Conservation (phyloP, 2,113 vertebrate genomes). For the Cheirogaleus medius region DNA sequence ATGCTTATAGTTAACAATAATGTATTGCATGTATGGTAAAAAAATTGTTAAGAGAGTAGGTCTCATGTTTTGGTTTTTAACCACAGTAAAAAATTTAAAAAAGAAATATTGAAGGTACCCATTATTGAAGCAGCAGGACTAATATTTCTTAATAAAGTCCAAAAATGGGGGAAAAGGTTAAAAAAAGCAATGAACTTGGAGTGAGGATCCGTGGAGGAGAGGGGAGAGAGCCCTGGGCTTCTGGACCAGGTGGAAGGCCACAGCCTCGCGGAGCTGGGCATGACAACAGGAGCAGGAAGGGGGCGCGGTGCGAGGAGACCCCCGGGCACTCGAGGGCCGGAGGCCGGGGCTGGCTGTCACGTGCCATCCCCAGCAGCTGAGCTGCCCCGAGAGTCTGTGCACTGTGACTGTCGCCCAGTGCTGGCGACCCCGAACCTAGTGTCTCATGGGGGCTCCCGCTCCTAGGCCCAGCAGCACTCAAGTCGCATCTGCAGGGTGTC, state of each 20-base stretch:
- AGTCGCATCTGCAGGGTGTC: neutral
- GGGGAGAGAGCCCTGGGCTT: neutral
- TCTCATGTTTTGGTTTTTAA: neutral
- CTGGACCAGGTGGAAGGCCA: neutral
- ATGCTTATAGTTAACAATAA: neutral
- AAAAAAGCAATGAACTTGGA: neutral
- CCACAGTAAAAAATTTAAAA: neutral
- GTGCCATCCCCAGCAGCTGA: rapidly evolving
- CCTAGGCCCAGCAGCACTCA: neutral
- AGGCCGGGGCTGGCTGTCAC: neutral
- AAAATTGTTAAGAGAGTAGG: neutral
- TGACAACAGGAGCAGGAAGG: neutral
- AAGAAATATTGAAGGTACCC: neutral
- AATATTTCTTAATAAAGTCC: neutral
- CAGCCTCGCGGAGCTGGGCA: neutral
- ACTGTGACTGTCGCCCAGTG: neutral
- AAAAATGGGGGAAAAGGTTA: too few relatives aligned
- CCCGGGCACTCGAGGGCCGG: rapidly evolving
- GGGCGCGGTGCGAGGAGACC: rapidly evolving
- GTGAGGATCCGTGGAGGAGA: neutral
- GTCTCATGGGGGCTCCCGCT: rapidly evolving
- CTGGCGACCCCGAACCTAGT: neutral
- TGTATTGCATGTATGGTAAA: neutral
- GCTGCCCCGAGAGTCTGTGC: neutral
- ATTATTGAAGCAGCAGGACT: neutral